A percentile compares a stretch with the other conserved stretches of the same genome.
These are phyloP conservation scores for Coelinius sp. DNA, from an alignment of 2,888 invertebrate species.

Conservation along the genomic window DNA sequence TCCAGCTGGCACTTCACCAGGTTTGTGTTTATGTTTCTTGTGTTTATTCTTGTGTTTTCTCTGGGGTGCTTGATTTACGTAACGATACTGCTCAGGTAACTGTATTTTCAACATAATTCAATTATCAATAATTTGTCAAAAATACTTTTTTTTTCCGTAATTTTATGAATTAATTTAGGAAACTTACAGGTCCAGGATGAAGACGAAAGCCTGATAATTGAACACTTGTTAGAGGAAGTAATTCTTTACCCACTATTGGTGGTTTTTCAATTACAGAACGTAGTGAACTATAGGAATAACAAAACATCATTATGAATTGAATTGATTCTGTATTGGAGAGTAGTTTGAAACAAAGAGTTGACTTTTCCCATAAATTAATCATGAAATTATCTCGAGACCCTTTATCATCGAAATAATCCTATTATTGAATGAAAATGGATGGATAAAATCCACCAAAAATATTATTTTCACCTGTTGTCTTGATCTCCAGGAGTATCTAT, in stretches of 20 bases:
- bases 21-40: constrained; percentile 94
- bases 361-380: too few relatives aligned
- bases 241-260: constrained; percentile 92
- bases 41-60: constrained; percentile 96
- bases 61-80: constrained; percentile 91
- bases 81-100: constrained; percentile 95
- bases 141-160: too few relatives aligned
- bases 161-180: background rate
- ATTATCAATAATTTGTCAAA: background rate
- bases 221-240: constrained; percentile 87
- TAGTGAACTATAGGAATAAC: constrained; percentile 79
- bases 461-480: constrained; percentile 77
- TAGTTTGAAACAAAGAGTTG: too few relatives aligned
- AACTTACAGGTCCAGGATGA: constrained; percentile 90
- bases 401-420: too few relatives aligned
- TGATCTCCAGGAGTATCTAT: constrained; percentile 89
- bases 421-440: too few relatives aligned
- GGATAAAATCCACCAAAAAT: background rate
- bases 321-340: too few relatives aligned
- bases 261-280: constrained; percentile 96
- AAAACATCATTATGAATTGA: constrained; percentile 20
- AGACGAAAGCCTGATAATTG: constrained; percentile 94
- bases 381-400: too few relatives aligned
- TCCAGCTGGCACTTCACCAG: constrained; percentile 81
- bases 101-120: constrained; percentile 65